Evolutionary conservation across 2,797 vertebrate species (phyloP), one percentile per base, ranked within the genome.

Genomic region (Coregonus ussuriensis): DNA sequence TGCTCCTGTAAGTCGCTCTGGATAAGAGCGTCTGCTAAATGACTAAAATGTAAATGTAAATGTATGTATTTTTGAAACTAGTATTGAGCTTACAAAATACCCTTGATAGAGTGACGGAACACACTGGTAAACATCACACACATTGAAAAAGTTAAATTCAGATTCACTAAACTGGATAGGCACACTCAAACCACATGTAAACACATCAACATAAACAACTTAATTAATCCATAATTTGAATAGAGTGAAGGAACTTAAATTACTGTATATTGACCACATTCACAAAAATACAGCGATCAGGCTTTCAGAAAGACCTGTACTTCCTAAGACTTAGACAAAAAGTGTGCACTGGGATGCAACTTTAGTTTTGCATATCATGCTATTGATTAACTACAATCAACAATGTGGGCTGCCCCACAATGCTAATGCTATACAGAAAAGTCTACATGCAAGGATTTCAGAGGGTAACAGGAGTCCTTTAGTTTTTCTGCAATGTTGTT

Each of bases 271-370:
- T 33, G 3, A 1, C 29, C 35, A 67, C 66, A 54, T 81, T 85
- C 74, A 78, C 54, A 41, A 41, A 79, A 86, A 83, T 81, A 62
- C 33, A 74, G 56, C 25, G 0, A 68, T 72, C 7, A 63, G 16
- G 21, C 47, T 75, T 77, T 72, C 72, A 74, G 81, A 78, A 69
- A 21, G 3, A 25, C 29, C 18, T 77, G 1, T 35, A 18, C 33
- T 18, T 53, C 35, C 3, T 15, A 5, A 13, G n/a, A 80, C 67
- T 79, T 77, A 63, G 77, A 63, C 75, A 54, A n/a, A n/a, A n/a
- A 66, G 68, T 0, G 18, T 69, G 76, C 85, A 81, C 82, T 76
- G 77, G 82, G 29, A 84, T 77, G 77, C 83, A 79, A 72, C 71
- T 14, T 31, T 16, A 31, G 4, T 4, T 31, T 33, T 66, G 4